These are phyloP conservation scores for Zygothrica quintamaculata DNA, from an alignment of 2,888 invertebrate genomes.

Conservation along the genomic window DNA sequence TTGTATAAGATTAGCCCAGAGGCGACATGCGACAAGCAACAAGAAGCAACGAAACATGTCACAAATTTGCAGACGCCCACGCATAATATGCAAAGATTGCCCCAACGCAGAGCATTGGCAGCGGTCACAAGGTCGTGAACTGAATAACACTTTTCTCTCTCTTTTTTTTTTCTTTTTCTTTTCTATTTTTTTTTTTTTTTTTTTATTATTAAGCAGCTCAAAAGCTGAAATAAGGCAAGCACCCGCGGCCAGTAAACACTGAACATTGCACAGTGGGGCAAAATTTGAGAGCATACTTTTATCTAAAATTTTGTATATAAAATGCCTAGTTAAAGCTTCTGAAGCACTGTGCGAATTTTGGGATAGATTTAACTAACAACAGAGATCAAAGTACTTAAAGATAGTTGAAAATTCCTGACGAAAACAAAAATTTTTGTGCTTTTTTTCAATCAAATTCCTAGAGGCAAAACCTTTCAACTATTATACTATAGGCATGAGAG, in stretches of 20 bases:
- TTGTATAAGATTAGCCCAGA: slow-evolving; percentile 44
- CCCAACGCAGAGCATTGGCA: slow-evolving; percentile 41
- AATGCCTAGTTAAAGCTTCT: too few species aligned
- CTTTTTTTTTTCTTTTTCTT: neutral
- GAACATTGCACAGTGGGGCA: slow-evolving; percentile 38
- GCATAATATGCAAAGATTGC: slow-evolving; percentile 34
- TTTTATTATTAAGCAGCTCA: slow-evolving; percentile 54
- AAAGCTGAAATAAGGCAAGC: slow-evolving; percentile 55
- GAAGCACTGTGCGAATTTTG: too few species aligned
- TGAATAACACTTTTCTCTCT: slow-evolving; percentile 37
- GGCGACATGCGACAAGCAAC: slow-evolving; percentile 11
- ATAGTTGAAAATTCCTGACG: too few species aligned
- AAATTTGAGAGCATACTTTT: slow-evolving; percentile 4
- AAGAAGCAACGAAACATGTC: slow-evolving; percentile 19
- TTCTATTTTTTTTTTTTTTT: slow-evolving; percentile 5
- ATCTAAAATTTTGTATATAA: neutral
- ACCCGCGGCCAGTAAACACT: slow-evolving; percentile 58
- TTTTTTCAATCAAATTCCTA: too few species aligned
- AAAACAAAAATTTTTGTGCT: too few species aligned
- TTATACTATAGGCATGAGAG: too few species aligned
- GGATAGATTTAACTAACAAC: too few species aligned
- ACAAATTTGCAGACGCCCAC: slow-evolving; percentile 34
- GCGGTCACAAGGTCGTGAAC: slow-evolving; percentile 56
- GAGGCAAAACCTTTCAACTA: too few species aligned
- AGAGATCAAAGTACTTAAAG: too few species aligned